Base-by-base conservation (phyloP, 2,113 vertebrate genomes). In the Bettongia penicillata region DNA sequence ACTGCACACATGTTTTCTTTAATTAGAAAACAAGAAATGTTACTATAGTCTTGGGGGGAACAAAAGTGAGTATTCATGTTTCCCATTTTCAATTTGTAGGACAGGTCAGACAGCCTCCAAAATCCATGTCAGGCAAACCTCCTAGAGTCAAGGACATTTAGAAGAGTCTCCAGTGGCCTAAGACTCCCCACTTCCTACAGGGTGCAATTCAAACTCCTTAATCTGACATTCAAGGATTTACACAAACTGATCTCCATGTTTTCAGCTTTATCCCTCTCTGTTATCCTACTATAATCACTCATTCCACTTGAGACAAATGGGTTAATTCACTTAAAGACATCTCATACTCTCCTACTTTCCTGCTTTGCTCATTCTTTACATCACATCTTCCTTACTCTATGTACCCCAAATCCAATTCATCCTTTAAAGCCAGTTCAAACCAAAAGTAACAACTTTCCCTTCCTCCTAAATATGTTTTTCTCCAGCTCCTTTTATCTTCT, bases 161-260 rank as follows among this genome's bases (percentile, higher is more conserved):
- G 14, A 24, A 26, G 3, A 22, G 24, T 26, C 28, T 47, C 49
- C 28, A 51, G 90, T 24, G 28, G 1, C 7, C n/a, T 31, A 31
- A 28, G 43, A 26, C 68, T 2, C 7, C 28, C 53, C 51, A 48
- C 4, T 55, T 11, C 14, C 2, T 3, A 28, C 6, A 26, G 26
- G 55, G 2, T 10, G 12, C 0, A 0, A 1, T 3, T 8, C 43
- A 43, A 8, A 84, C 5, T n/a, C 37, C 5, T 77, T 77, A n/a
- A 77, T 77, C 14, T n/a, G 37, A 16, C 7, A 77, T n/a, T 77
- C 14, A 77, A 77, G 61, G 3, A n/a, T n/a, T 77, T 77, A 77
- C 16, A 77, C 14, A 77, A n/a, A 4, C 37, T 77, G 61, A 16
- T n/a, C 37, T n/a, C 37, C 5, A 77, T 1, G 37, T 77, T 77